Base-by-base conservation (phyloP, 2,888 invertebrate species). In the Brachypterus glaber region DNA sequence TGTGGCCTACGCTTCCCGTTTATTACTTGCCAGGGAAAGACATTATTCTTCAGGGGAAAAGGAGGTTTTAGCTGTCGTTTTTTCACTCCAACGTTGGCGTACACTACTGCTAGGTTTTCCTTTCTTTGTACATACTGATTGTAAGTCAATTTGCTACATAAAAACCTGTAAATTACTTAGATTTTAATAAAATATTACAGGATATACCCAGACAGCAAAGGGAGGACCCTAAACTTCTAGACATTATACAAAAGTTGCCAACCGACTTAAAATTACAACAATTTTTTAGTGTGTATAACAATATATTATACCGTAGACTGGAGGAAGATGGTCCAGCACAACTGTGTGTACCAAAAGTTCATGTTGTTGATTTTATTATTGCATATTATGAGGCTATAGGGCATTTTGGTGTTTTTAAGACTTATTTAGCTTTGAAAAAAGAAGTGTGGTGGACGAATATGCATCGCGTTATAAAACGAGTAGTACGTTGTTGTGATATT, bases 391-490 rank as follows among this genome's bases (percentile, higher is more conserved):
- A 43, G 29, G 37, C 37, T 25, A 14, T 44, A 16, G 41, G 38
- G 2, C 44, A 44, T 29, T 39, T 39, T 35, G 44, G 41, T 4
- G 32, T 30, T 9, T 39, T 27, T 32, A 44, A 44, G 26, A 40
- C 40, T 11, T 43, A 37, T 36, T 14, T 12, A n/a, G 30, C 37
- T 8, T 17, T 43, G 26, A 33, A 32, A 5, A 17, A 17, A 8
- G 44, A 44, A 17, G 39, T 39, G 5, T 44, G 41, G 41, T 44
- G 39, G 36, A 30, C 26, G 11, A 40, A 40, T 30, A 37, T 40
- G 36, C 31, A 32, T 14, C 14, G 32, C 9, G n/a, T 4, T 2
- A 31, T 40, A 8, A 40, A 40, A 37, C 14, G 32, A 13, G 18
- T 17, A 18, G 9, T 37, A 4, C 25, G 21, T 21, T n/a, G n/a